phyloP scores from a whole-genome alignment of 2,113 vertebrate genomes.

The Daphoenositta chrysoptera region DNA sequence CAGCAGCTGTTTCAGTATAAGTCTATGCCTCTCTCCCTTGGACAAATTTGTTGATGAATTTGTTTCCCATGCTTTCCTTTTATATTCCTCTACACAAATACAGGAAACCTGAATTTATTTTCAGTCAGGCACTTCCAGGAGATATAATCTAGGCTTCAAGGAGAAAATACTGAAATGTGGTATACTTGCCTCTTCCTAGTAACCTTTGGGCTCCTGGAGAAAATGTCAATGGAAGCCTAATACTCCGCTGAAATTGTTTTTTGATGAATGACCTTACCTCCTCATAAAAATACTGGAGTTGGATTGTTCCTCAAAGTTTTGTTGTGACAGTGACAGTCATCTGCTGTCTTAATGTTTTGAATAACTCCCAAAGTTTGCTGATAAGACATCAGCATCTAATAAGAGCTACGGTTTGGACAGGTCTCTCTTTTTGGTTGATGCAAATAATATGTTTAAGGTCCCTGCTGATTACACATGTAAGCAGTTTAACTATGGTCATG shows the following conservation, averaged over 20 bases:
- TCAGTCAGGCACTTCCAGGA: background rate
- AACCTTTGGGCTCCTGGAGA: background rate
- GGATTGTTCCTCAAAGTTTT: background rate
- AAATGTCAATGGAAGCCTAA: background rate
- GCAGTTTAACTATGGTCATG: fast-evolving
- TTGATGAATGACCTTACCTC: background rate
- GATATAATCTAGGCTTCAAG: background rate
- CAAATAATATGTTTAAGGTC: background rate
- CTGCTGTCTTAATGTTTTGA: background rate
- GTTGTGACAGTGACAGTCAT: background rate
- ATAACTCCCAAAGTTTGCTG: background rate
- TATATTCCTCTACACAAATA: background rate
- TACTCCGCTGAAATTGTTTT: background rate
- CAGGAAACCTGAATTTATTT: background rate
- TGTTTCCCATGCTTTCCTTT: background rate
- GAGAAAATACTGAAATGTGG: background rate
- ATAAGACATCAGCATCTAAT: background rate
- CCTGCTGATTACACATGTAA: background rate
- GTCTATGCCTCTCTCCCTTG: background rate
- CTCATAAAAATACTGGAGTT: background rate
- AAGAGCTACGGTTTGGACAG: background rate
- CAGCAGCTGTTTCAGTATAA: background rate
- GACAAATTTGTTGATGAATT: background rate
- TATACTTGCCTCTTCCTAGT: background rate
- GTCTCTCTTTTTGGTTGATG: background rate